Base-by-base conservation (phyloP, 2,888 invertebrate species). In the Hetaerina titia region DNA sequence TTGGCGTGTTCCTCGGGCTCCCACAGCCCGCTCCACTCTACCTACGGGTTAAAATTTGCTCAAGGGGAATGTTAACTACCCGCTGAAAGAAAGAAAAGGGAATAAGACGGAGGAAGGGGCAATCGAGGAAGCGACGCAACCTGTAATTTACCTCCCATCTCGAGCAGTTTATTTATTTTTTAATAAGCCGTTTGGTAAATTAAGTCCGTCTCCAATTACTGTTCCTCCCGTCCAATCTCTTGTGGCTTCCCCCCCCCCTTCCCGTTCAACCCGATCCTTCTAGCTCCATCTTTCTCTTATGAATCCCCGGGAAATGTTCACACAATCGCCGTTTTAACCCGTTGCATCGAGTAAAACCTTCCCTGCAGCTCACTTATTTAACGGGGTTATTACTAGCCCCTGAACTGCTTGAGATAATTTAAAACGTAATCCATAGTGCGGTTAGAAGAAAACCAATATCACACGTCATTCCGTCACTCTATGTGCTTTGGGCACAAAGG, bases 131-230 rank as follows among this genome's bases (percentile, higher is more conserved):
- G 81, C 81, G 81, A 81, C 81, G 31, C 31, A 81, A 81, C 81
- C 81, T 81, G 81, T 81, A 81, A 81, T 81, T 81, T 81, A 81
- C 81, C 81, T 81, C 81, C 81, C 81, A 81, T 81, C 81, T 81
- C 81, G 81, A 81, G 81, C 31, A 11, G 81, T 81, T 81, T 81
- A 81, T 81, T 81, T 81, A 81, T 81, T 81, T 81, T 81, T 81
- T 81, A 81, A 81, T 81, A 81, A 81, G 31, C 81, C 81, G 81
- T 81, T 81, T 81, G 81, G 81, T 81, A 31, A 81, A 81, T 81
- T 81, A 81, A 81, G 81, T 81, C 81, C 81, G 81, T 81, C 81
- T 81, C 81, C 81, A 81, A 81, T 81, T 81, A 81, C 81, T 25
- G 9, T 81, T 6, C 81, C 81, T n/a, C 25, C 74, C 74, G 25